Evolutionary conservation across 2,888 invertebrate species (phyloP).

Genomic region (Caenorhabditis plicata): DNA sequence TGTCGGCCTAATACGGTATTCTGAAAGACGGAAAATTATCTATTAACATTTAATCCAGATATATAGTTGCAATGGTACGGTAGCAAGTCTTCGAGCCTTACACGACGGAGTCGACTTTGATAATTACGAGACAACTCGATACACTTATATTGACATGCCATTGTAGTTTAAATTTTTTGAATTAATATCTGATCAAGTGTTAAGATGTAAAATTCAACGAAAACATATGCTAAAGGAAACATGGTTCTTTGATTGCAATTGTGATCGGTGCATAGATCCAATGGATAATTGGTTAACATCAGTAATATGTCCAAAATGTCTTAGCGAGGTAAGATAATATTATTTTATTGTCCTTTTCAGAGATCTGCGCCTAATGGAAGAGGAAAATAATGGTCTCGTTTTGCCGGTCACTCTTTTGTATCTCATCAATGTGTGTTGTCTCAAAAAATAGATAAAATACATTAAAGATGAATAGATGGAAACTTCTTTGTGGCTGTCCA

Average conservation of each 20-base stretch:
- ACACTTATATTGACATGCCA: constrained; percentile 64
- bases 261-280: constrained; percentile 59
- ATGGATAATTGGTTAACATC: constrained; percentile 59
- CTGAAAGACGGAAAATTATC: background rate
- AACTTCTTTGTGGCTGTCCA: too few relatives aligned
- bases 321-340: constrained; percentile 16
- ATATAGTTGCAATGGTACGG: constrained; percentile 59
- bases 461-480: too few relatives aligned
- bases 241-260: constrained; percentile 65
- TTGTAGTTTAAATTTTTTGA: constrained; percentile 26
- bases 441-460: too few relatives aligned
- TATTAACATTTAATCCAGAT: constrained; percentile 19
- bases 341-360: background rate
- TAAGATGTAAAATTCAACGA: constrained; percentile 48
- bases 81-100: constrained; percentile 56
- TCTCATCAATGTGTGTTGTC: too few relatives aligned
- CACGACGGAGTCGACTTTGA: constrained; percentile 50
- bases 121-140: constrained; percentile 57
- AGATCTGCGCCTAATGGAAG: too few relatives aligned
- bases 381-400: too few relatives aligned
- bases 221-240: constrained; percentile 58
- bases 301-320: constrained; percentile 55
- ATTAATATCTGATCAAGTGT: background rate
- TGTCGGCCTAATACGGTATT: constrained; percentile 61
- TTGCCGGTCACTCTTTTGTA: too few relatives aligned